Evolutionary conservation across 1,140 invertebrate species (phyloP).

Genomic region (Augochlora pura): DNA sequence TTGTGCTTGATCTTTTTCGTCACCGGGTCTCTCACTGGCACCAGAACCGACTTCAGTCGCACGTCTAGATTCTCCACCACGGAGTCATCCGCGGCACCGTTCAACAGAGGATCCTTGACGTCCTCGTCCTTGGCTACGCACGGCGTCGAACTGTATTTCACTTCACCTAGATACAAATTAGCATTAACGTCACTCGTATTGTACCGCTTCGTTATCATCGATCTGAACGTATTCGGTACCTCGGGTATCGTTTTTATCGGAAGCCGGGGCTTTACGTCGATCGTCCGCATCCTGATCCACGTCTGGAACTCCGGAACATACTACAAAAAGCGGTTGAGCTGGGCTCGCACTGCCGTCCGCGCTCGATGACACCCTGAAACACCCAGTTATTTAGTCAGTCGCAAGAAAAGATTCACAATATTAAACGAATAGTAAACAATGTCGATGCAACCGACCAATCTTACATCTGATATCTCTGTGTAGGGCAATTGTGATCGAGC

Average conservation of each 20-base stretch:
- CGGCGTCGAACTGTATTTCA: not conserved
- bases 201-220: not conserved
- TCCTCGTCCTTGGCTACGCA: not conserved
- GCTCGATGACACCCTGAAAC: slow-evolving; percentile 30
- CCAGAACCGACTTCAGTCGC: not conserved
- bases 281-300: not conserved
- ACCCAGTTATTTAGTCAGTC: slow-evolving; percentile 36
- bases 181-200: not conserved
- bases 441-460: too few species aligned
- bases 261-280: not conserved
- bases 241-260: too few species aligned
- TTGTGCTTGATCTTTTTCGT: not conserved
- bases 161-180: not conserved
- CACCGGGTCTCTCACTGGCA: not conserved
- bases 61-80: not conserved
- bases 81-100: not conserved
- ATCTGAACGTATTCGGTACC: too few species aligned
- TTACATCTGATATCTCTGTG: too few species aligned
- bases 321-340: not conserved
- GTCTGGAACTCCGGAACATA: not conserved
- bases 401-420: not conserved
- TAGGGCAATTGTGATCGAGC: too few species aligned
- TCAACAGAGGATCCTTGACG: not conserved
- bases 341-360: not conserved
- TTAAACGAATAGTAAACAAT: not conserved